Conservation (phyloP, 2,888 invertebrate species). For the Drosophila anceps region DNA sequence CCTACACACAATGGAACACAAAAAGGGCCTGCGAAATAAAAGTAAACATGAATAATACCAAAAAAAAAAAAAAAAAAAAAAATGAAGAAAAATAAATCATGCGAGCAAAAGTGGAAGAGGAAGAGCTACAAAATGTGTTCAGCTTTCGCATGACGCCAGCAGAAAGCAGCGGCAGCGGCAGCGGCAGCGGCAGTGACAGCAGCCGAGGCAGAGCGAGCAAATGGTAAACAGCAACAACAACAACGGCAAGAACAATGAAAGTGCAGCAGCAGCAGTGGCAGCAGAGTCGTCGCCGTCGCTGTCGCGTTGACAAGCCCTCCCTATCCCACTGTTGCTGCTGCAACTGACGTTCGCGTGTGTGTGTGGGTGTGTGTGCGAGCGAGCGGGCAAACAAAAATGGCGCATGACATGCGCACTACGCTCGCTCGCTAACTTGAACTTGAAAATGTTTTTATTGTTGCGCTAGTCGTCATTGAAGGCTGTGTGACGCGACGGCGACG, state of each 20-base stretch:
- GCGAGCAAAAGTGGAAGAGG: constrained; percentile 30
- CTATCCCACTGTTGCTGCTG: neutral
- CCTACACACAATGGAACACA: constrained; percentile 26
- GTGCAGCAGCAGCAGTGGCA: constrained; percentile 41
- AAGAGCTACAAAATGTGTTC: constrained; percentile 30
- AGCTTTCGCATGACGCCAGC: constrained; percentile 76
- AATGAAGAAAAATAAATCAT: constrained; percentile 43
- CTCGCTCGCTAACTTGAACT: constrained; percentile 84
- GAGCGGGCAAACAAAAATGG: constrained; percentile 57
- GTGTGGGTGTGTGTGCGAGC: constrained; percentile 30
- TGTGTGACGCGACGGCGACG: constrained; percentile 37
- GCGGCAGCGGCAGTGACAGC: constrained; percentile 9
- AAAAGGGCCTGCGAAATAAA: constrained; percentile 49
- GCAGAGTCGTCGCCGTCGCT: neutral
- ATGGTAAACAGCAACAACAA: constrained; percentile 40
- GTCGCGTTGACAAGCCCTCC: neutral
- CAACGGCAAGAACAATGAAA: constrained; percentile 46
- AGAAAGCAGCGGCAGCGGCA: constrained; percentile 30
- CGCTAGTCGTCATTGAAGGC: constrained; percentile 27
- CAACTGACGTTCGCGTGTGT: constrained; percentile 19
- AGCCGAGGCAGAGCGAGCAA: constrained; percentile 25
- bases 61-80: constrained; percentile 27
- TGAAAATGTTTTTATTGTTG: constrained; percentile 78
- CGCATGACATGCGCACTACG: constrained; percentile 82
- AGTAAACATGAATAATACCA: constrained; percentile 45